These are phyloP conservation scores for Corydoras maculifer DNA, from an alignment of 2,113 vertebrate species.

Conservation along the genomic window DNA sequence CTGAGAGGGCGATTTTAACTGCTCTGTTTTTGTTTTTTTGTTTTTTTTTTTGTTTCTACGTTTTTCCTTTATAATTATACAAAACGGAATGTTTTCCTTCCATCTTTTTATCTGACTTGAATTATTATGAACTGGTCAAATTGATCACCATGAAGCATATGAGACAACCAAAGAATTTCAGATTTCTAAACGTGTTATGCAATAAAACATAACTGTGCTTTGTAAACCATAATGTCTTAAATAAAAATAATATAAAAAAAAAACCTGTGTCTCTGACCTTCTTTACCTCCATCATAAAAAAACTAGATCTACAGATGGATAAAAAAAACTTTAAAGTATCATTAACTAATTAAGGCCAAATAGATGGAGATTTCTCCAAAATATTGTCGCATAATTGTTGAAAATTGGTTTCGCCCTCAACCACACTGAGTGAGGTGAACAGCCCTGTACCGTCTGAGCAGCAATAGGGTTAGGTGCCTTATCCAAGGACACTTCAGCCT, in stretches of 20 bases:
- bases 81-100: slow-evolving; percentile 57
- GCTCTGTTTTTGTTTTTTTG: slow-evolving; percentile 51
- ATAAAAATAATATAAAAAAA: slow-evolving; percentile 64
- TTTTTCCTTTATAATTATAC: slow-evolving; percentile 55
- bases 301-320: not conserved
- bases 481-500: no score
- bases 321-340: not conserved
- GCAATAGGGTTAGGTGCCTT: no score
- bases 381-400: no score
- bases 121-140: slow-evolving; percentile 67
- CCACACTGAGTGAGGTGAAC: no score
- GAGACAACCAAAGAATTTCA: slow-evolving; percentile 52
- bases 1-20: slow-evolving; percentile 55
- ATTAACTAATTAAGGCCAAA: not conserved
- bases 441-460: no score
- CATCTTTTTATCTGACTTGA: slow-evolving; percentile 64
- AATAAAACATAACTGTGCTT: slow-evolving; percentile 57
- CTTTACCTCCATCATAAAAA: slow-evolving; percentile 5
- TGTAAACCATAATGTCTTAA: slow-evolving; percentile 67
- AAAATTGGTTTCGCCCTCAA: no score
- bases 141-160: slow-evolving; percentile 50
- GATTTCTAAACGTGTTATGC: slow-evolving; percentile 57
- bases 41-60: slow-evolving; percentile 33
- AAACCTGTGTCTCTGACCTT: slow-evolving; percentile 34
- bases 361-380: no score